A percentile compares a stretch with the other conserved stretches of the same genome.
Conservation (phyloP, 2,797 vertebrate species). For the Ambastaia sidthimunki region DNA sequence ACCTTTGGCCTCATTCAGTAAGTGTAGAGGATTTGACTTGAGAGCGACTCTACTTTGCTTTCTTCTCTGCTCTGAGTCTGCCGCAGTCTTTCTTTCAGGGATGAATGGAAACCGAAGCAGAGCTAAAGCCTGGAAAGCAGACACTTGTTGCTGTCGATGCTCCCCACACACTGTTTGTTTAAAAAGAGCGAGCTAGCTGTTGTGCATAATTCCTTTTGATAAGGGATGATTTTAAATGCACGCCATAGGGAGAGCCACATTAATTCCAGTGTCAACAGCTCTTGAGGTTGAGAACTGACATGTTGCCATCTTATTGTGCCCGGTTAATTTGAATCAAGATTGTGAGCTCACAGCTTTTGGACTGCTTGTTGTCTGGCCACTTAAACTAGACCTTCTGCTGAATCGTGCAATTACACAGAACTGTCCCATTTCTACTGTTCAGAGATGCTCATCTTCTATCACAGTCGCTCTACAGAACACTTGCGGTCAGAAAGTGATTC, state of each 20-base stretch:
- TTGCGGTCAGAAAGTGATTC: background rate
- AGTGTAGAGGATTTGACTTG: slow-evolving; percentile 49
- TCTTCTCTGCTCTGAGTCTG: slow-evolving; percentile 35
- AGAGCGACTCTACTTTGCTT: slow-evolving; percentile 32
- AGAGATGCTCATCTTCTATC: slow-evolving; percentile 16
- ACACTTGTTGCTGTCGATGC: slow-evolving; percentile 39
- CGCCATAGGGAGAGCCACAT: background rate
- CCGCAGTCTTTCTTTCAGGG: slow-evolving; percentile 34
- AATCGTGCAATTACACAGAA: slow-evolving; percentile 12
- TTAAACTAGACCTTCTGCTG: background rate
- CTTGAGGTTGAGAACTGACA: slow-evolving; percentile 8
- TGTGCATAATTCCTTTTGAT: slow-evolving; percentile 37
- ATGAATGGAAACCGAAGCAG: slow-evolving; percentile 29
- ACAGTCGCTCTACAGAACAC: background rate
- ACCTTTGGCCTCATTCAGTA: slow-evolving; percentile 50
- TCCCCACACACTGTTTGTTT: background rate
- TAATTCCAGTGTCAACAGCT: slow-evolving; percentile 12
- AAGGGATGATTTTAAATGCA: slow-evolving; percentile 18
- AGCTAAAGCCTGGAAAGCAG: slow-evolving; percentile 30
- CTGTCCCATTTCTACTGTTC: slow-evolving; percentile 9
- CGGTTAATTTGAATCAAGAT: background rate
- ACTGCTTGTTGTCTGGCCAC: background rate
- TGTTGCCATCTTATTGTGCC: background rate
- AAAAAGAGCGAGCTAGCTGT: slow-evolving; percentile 9
- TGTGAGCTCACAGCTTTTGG: background rate